Evolutionary conservation across 2,797 vertebrate species (phyloP).

Genomic region (Macropodus opercularis): DNA sequence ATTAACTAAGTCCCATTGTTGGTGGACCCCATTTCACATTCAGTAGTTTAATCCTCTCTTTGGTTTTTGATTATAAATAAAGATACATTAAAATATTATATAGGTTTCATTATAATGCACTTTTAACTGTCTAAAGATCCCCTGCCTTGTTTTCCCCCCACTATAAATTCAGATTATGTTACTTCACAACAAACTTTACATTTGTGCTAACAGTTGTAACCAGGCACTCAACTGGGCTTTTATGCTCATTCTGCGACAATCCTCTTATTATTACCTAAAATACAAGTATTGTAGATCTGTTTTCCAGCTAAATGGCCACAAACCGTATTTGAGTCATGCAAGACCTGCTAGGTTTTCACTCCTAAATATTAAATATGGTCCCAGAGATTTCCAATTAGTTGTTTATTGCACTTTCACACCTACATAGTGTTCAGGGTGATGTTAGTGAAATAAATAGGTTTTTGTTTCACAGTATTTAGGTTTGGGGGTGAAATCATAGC

Average conservation of each 20-base stretch:
- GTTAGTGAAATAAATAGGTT: constrained; percentile 36
- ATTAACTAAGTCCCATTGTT: too few species aligned
- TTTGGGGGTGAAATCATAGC: constrained; percentile 45
- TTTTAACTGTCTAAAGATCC: constrained; percentile 25
- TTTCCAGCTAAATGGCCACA: constrained; percentile 32
- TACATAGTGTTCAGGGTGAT: constrained; percentile 66
- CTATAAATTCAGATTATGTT: constrained; percentile 25
- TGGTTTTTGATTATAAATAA: constrained; percentile 68
- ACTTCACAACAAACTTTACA: constrained; percentile 40
- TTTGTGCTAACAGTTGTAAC: constrained; percentile 55
- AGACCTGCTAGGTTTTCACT: not conserved
- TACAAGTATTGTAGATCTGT: constrained; percentile 64
- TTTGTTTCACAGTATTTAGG: constrained; percentile 68
- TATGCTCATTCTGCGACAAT: constrained; percentile 13
- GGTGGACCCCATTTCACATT: constrained; percentile 51
- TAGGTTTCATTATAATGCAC: constrained; percentile 35
- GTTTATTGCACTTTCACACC: constrained; percentile 67
- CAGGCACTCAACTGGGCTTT: constrained; percentile 52
- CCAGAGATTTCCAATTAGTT: constrained; percentile 18
- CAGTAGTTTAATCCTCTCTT: constrained; percentile 69
- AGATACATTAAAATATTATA: constrained; percentile 53
- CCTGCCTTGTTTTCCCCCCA: constrained; percentile 17
- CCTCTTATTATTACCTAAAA: constrained; percentile 65
- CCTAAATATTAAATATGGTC: constrained; percentile 14
- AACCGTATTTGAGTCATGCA: constrained; percentile 1